Conservation (phyloP, 2,113 vertebrate genomes). For the Plecotus auritus region DNA sequence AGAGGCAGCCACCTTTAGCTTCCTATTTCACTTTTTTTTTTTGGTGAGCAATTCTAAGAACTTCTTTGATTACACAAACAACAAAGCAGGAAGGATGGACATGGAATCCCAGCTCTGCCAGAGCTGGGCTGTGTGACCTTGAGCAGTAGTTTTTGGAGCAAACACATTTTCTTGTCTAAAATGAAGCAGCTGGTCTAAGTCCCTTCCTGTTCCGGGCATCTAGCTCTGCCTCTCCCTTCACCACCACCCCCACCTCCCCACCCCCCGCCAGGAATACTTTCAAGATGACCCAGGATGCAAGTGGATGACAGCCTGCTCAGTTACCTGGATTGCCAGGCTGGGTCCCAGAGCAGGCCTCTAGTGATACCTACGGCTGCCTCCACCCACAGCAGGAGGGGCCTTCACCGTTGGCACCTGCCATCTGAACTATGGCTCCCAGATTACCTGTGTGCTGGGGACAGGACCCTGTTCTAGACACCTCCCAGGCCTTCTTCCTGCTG, state of each 20-base stretch:
- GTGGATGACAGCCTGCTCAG: slow-evolving; percentile 80
- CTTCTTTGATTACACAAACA: slow-evolving; percentile 35
- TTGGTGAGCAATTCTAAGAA: slow-evolving; percentile 33
- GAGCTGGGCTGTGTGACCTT: background rate
- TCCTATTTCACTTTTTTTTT: slow-evolving; percentile 11
- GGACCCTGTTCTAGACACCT: slow-evolving; percentile 75
- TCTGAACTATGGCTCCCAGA: slow-evolving; percentile 91
- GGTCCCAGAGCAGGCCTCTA: slow-evolving; percentile 75
- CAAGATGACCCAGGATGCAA: slow-evolving; percentile 86
- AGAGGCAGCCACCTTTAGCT: background rate
- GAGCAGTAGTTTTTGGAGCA: slow-evolving; percentile 24
- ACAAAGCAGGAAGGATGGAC: background rate
- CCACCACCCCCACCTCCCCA: background rate
- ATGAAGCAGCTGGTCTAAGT: background rate
- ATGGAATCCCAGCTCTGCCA: background rate
- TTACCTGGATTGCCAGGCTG: slow-evolving; percentile 72
- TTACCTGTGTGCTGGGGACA: slow-evolving; percentile 89
- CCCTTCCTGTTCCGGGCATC: background rate
- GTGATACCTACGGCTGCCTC: slow-evolving; percentile 88
- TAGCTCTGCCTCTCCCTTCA: background rate
- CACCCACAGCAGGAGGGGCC: slow-evolving; percentile 84
- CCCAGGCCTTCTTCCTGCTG: slow-evolving; percentile 84
- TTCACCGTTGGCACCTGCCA: slow-evolving; percentile 89
- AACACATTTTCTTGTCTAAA: slow-evolving; percentile 18
- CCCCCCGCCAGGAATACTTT: slow-evolving; percentile 79